Base-by-base conservation (phyloP, 2,113 vertebrate species). In the Syngnathoides biaculeatus region DNA sequence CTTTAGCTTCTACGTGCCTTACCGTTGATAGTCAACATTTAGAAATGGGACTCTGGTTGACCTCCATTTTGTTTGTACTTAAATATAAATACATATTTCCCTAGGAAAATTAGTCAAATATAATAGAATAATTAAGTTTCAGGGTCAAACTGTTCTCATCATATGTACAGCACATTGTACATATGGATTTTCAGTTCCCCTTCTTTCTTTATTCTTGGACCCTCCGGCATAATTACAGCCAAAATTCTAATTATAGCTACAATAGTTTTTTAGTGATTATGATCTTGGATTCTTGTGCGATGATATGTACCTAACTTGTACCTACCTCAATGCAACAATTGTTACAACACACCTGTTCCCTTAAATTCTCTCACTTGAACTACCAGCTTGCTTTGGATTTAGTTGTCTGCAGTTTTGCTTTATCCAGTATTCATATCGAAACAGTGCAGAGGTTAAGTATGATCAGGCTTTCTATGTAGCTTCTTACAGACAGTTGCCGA, bases 21-120 rank as follows among this genome's bases (percentile, higher is more conserved):
- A 40, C 47, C 58, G 67, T 75, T 87, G 74, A 86, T 86, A 79
- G 84, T 89, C 82, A 86, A 63, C 50, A 19, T 58, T 45, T 2
- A 11, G 20, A 22, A 52, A 10, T 52, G 11, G 20, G 3, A 22
- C 48, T 57, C 14, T 57, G 26, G 15, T 57, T 57, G 26, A 30
- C 55, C 14, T 30, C 26, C 4, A 57, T 17, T 17, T 30, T 55
- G 10, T 55, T 14, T 17, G 45, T 48, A 48, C 14, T 6, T 48
- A n/a, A n/a, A n/a, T 48, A 15, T 48, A 48, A 55, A 11, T 22
- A 53, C 12, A 52, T 55, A 55, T 55, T 55, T 14, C 52, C 5
- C 2, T 4, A 24, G n/a, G 3, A 2, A 15, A 15, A 26, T 55
- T 11, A 14, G 30, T 6, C 7, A 15, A 57, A 24, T 24, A n/a